A percentile compares a stretch with the other conserved stretches of the same genome.
Evolutionary conservation across 2,888 invertebrate genomes (phyloP).

Genomic region (Neoitamus cyanurus): DNA sequence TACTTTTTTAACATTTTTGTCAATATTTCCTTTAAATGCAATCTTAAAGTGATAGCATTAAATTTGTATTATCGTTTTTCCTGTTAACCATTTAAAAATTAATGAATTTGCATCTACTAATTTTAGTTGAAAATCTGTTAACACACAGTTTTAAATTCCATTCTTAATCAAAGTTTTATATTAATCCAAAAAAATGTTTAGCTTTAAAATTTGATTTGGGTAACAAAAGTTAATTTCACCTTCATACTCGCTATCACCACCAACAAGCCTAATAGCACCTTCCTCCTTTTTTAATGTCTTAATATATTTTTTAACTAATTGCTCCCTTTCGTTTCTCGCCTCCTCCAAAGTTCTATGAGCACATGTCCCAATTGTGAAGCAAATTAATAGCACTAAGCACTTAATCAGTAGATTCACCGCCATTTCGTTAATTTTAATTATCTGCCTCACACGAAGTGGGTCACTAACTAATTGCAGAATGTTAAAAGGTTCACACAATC

Average conservation of each 20-base stretch:
- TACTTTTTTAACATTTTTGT: too few species aligned
- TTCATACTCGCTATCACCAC: constrained; percentile 77
- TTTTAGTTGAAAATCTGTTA: too few species aligned
- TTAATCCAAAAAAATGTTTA: neutral
- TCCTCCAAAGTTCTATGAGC: constrained; percentile 59
- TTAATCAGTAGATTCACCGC: neutral
- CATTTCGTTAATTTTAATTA: neutral
- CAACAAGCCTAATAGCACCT: constrained; percentile 78
- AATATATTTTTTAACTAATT: constrained; percentile 75
- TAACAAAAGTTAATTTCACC: constrained; percentile 69
- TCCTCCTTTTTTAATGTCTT: constrained; percentile 79
- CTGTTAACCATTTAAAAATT: too few species aligned
- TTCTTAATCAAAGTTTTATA: too few species aligned
- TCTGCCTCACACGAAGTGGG: constrained; percentile 1
- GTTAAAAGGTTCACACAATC: neutral
- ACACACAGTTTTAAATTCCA: too few species aligned
- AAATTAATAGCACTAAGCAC: constrained; percentile 9
- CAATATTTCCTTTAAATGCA: too few species aligned
- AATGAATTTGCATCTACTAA: too few species aligned
- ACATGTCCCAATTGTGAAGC: neutral
- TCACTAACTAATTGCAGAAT: constrained; percentile 4
- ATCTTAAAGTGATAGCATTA: too few species aligned
- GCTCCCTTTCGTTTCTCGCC: constrained; percentile 67
- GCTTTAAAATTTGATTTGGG: neutral
- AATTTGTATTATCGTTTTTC: too few species aligned